Base-by-base conservation (phyloP, 2,888 invertebrate species). In the Hedychridium roseum region DNA sequence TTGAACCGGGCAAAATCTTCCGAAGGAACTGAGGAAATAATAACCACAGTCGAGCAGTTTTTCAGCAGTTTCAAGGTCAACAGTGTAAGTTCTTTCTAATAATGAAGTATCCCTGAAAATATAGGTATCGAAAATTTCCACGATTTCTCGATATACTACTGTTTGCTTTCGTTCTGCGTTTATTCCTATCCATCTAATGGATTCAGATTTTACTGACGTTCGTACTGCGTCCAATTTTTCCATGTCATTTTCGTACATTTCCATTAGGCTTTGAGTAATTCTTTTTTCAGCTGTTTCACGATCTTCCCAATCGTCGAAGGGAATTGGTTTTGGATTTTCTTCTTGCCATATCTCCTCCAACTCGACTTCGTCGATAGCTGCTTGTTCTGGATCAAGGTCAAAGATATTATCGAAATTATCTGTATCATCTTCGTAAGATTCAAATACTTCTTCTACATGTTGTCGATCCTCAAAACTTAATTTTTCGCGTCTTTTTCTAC, bases 1-100 rank as follows among this genome's bases (percentile, higher is more conserved):
- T 63, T 85, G 83, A 0, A 89, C 87, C 0, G 89, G 89, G 69
- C 88, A 88, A 64, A 83, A 81, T 43, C 83, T 81, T 15, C 85
- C 82, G 71, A 87, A 88, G 58, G 83, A 82, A 68, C 88, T 88
- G 14, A 84, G 69, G 52, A 87, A 83, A 68, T 79, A 86, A 70
- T 84, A 85, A 2, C 88, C 88, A 51, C 78, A 78, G 1, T 78
- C 68, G 26, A 88, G 64, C 31, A 88, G 74, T 41, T 78, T 76
- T 62, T 88, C 85, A 3, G 87, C 86, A 11, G 82, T 76, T 54
- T 84, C 82, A 9, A 76, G 54, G 40, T 80, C 79, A 1, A 87
- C 69, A 20, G 82, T 76, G 64, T 82, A 82, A 2, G 84, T 83
- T 69, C 83, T 80, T 70, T 88, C 87, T 46, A 87, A 82, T 54